These are phyloP conservation scores for Teleogryllus occipitalis DNA, from an alignment of 1,140 invertebrate species.

Conservation along the genomic window DNA sequence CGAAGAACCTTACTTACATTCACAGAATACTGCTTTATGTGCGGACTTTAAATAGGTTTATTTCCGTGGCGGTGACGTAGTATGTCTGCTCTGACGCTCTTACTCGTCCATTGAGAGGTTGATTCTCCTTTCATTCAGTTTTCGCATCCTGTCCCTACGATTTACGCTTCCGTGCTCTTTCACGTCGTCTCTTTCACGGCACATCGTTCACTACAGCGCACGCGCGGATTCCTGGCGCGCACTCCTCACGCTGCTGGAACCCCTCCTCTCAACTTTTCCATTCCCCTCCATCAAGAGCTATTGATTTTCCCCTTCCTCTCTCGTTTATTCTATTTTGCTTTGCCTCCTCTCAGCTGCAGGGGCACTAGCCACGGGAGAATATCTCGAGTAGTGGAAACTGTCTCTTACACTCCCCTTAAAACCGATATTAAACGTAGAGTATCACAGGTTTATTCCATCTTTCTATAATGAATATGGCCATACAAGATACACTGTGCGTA, in stretches of 20 bases:
- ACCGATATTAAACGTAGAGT: background rate
- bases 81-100: no score
- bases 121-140: no score
- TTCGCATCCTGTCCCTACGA: background rate
- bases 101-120: no score
- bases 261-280: background rate
- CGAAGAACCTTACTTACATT: no score
- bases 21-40: no score
- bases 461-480: background rate
- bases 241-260: no score
- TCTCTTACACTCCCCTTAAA: background rate
- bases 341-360: background rate
- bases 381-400: background rate
- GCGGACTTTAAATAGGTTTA: no score
- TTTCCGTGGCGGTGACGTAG: no score
- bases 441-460: background rate
- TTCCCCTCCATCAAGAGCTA: background rate
- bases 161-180: background rate
- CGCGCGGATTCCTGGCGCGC: no score
- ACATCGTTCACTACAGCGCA: background rate
- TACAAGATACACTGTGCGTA: background rate
- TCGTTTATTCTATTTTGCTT: background rate
- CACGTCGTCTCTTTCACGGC: background rate
- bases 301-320: background rate
- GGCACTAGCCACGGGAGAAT: background rate